A percentile compares a stretch with the other conserved stretches of the same genome.
These are phyloP conservation scores for Bicyclus anynana DNA, from an alignment of 1,140 invertebrate species.

Conservation along the genomic window DNA sequence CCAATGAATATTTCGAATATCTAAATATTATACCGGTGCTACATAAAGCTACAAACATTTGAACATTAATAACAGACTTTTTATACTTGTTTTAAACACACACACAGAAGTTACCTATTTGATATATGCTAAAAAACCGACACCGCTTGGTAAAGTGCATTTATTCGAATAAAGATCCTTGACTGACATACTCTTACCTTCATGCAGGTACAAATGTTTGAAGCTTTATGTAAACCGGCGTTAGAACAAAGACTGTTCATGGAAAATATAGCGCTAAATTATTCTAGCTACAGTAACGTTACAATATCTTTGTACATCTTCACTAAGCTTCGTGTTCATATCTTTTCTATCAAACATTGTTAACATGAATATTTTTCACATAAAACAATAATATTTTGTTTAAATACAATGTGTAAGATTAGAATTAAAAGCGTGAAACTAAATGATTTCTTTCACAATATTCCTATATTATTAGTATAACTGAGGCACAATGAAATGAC, in stretches of 20 bases:
- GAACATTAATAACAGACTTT: no score
- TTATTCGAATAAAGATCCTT: no score
- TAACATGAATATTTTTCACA: background rate
- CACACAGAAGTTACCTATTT: no score
- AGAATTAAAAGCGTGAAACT: constrained; percentile 4
- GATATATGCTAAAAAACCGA: no score
- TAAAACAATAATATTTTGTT: background rate
- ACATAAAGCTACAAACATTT: no score
- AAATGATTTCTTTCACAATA: constrained; percentile 1
- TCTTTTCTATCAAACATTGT: constrained; percentile 29
- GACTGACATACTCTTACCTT: no score
- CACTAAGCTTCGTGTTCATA: constrained; percentile 61
- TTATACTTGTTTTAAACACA: no score
- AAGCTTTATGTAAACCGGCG: no score
- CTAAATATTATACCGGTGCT: no score
- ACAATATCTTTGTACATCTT: constrained; percentile 68
- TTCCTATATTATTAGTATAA: background rate
- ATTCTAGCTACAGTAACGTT: constrained; percentile 64
- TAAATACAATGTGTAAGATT: background rate
- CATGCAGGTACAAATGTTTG: no score
- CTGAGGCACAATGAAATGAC: no score
- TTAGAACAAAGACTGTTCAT: background rate
- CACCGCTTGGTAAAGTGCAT: no score
- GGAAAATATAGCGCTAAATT: constrained; percentile 50
- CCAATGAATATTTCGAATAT: background rate